Evolutionary conservation across 2,113 vertebrate genomes (phyloP).

Genomic region (Seriola rivoliana): DNA sequence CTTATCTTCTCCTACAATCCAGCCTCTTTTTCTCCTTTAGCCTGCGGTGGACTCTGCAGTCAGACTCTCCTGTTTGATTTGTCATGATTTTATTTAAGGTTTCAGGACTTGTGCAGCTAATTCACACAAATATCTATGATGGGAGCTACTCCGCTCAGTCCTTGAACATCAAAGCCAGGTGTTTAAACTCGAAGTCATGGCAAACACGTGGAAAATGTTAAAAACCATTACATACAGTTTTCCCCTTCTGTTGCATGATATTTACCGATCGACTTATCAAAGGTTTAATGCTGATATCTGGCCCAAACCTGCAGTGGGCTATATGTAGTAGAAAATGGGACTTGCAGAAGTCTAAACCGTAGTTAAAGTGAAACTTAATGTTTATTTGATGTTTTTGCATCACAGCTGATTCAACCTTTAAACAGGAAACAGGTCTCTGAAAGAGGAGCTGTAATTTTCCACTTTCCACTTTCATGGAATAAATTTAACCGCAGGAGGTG

Average conservation of each 20-base stretch:
- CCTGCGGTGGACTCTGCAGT: not conserved
- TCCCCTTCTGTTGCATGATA: too few relatives aligned
- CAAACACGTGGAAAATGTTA: too few relatives aligned
- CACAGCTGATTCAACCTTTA: slow-evolving; percentile 27
- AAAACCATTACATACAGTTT: too few relatives aligned
- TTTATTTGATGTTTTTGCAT: slow-evolving; percentile 50
- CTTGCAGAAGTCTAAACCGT: not conserved
- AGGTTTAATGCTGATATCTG: not conserved
- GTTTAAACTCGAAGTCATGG: not conserved
- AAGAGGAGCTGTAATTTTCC: not conserved
- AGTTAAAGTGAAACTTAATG: not conserved
- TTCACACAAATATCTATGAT: not conserved
- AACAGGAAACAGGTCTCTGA: slow-evolving; percentile 35
- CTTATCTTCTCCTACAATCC: not conserved
- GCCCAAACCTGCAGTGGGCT: too few relatives aligned
- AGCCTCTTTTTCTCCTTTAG: not conserved
- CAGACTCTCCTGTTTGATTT: not conserved
- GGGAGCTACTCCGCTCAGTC: not conserved
- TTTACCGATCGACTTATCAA: too few relatives aligned
- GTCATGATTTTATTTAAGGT: slow-evolving; percentile 25
- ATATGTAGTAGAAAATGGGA: not conserved
- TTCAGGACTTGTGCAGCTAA: slow-evolving; percentile 2
- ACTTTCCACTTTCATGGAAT: slow-evolving; percentile 2
- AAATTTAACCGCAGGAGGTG: not conserved
- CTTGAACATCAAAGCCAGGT: slow-evolving; percentile 24